Conservation (phyloP, 2,888 invertebrate species). For the Carabus problematicus region DNA sequence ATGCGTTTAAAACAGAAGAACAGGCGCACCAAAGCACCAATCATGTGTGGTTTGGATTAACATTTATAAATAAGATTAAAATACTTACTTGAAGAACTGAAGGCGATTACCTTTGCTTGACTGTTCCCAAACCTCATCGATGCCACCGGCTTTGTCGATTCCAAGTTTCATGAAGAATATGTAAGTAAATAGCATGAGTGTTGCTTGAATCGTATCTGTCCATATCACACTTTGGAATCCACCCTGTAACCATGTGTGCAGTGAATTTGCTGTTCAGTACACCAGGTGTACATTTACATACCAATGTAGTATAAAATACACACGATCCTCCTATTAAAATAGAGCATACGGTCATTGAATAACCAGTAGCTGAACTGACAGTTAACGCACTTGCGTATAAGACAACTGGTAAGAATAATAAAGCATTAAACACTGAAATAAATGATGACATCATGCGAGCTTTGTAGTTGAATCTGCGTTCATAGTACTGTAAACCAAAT, state of each 20-base stretch:
- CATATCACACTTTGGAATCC: slow-evolving; percentile 8
- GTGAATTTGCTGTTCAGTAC: too few relatives aligned
- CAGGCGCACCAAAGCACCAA: too few relatives aligned
- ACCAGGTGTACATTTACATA: not conserved
- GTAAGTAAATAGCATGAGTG: slow-evolving; percentile 7
- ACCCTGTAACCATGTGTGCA: not conserved
- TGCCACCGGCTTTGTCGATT: too few relatives aligned
- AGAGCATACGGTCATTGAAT: not conserved
- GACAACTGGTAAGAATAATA: not conserved
- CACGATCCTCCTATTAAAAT: slow-evolving; percentile 5
- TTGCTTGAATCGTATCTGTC: slow-evolving; percentile 9
- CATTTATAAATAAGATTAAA: slow-evolving; percentile 1
- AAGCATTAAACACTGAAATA: not conserved
- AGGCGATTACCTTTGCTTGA: too few relatives aligned
- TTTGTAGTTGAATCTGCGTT: slow-evolving; percentile 10
- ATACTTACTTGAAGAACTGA: not conserved
- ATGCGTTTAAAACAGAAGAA: too few relatives aligned
- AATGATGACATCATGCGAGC: slow-evolving; percentile 1
- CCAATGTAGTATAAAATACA: slow-evolving; percentile 8
- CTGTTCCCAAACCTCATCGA: too few relatives aligned
- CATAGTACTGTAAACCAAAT: slow-evolving; percentile 16
- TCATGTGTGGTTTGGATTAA: too few relatives aligned
- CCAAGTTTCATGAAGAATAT: too few relatives aligned
- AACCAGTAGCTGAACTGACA: not conserved
- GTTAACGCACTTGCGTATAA: not conserved